Base-by-base conservation (phyloP, 2,888 invertebrate genomes). In the Nudaria mundana region DNA sequence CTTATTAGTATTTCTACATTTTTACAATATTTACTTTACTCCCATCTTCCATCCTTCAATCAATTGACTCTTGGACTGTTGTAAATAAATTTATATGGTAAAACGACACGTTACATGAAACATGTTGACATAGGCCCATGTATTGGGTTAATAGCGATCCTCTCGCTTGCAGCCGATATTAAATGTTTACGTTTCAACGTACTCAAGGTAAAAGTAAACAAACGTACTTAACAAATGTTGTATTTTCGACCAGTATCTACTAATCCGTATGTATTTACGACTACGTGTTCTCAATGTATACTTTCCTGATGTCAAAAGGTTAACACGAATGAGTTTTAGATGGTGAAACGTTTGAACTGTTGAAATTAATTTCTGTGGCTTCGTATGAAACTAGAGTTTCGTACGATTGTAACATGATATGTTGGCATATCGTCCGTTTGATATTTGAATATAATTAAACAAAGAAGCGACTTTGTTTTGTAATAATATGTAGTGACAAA, bases 151-250 rank as follows among this genome's bases (percentile, higher is more conserved):
- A 59, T 63, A 51, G 44, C 51, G 38, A 39, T 40, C 44, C 43
- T 48, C 41, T 41, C 67, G 69, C 73, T 56, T 67, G 69, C 67
- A 68, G 63, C 68, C 73, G 67, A 72, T 81, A 82, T 81, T 79
- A 78, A 79, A 81, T 81, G 80, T 82, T 81, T 81, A 71, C 78
- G 58, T 66, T 65, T 61, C 64, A 66, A 68, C 72, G 70, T 68
- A 40, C 52, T 56, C 37, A 40, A 74, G 72, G 74, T 73, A 71
- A 76, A 75, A 41, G 69, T 60, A 76, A 75, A 78, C 75, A 76
- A 69, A 66, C 51, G 52, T 52, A 48, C 55, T 47, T 56, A 56
- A 60, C 56, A 48, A 55, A 52, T 60, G 55, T 50, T 59, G 64
- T 63, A 66, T 73, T 71, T 57, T 52, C 60, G 44, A 52, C 62